Evolutionary conservation across 2,113 vertebrate genomes (phyloP), one percentile per base, ranked within the genome.

Genomic region (Syngnathus floridae): DNA sequence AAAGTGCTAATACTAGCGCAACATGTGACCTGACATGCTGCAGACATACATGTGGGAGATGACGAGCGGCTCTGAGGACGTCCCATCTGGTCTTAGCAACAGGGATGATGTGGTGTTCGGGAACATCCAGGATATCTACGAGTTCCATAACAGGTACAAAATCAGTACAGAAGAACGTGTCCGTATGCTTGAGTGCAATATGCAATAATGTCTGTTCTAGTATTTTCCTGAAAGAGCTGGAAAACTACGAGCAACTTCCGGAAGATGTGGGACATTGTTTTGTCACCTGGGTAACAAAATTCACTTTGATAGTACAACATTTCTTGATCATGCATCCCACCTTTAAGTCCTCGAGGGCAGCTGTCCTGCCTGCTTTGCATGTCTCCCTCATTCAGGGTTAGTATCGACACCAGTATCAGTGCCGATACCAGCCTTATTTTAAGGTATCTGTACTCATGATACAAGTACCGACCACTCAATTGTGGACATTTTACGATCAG

Each of bases 21-120:
- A 40, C 37, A 40, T 10, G 51, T 54, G 21, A 13, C 51, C 10
- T 38, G 37, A 43, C 11, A 4, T 22, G 19, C 40, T 43, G 22
- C 87, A 99, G 95, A 98, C 95, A 9, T 99, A 98, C 88, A 90
- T 96, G 70, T 99, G 97, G 97, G 95, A 98, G 90, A 98, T 99
- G 95, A 98, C 95, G 4, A 98, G 97, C 35, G 97, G 96, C 37
- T 93, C 96, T 3, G 96, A 97, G 73, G 96, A 98, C 78, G 94
- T 98, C 72, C 96, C 97, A 0, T 43, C 91, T 37, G 95, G 94
- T 41, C 96, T 99, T 70, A 76, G 89, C 70, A 97, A 97, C 83
- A 97, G 95, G 79, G 96, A 99, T 43, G 95, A 98, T 58, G 88
- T 95, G 54, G 95, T 99, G 81, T 99, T 99, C 70, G 97, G 97